These are phyloP conservation scores for Bubo blakistoni DNA, from an alignment of 2,113 vertebrate species.

Conservation along the genomic window DNA sequence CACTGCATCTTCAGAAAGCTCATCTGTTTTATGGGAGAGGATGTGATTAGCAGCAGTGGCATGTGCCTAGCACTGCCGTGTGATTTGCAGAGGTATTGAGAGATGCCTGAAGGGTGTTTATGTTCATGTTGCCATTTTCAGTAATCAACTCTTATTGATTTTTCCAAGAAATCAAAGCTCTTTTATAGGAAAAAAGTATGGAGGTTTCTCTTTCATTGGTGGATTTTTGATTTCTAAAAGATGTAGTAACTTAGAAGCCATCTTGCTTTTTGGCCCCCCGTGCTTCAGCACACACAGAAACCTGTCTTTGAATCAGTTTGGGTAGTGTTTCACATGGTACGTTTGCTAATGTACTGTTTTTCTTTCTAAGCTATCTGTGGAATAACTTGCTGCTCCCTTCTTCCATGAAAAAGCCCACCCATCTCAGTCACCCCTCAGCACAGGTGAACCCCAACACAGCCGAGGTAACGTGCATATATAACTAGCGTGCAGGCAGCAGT, in stretches of 20 bases:
- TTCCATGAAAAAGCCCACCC: background rate
- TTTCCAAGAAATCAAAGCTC: conserved; percentile 9
- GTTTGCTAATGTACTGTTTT: background rate
- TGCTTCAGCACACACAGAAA: background rate
- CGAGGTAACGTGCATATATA: rapidly evolving
- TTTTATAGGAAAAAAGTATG: background rate
- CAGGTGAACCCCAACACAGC: background rate
- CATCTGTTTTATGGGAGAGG: background rate
- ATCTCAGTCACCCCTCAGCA: background rate
- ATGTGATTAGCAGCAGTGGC: background rate
- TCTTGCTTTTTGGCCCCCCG: background rate
- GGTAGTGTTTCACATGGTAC: background rate
- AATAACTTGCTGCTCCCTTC: background rate
- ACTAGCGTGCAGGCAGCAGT: background rate
- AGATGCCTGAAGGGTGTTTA: conserved; percentile 24
- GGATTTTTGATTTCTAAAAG: background rate
- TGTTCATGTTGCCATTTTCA: conserved; percentile 14
- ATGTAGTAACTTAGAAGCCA: background rate
- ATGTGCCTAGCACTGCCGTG: background rate
- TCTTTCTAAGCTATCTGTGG: background rate
- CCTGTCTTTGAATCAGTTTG: background rate
- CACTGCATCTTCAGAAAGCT: background rate
- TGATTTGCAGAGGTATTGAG: background rate
- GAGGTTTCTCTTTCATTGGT: background rate
- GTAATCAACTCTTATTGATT: conserved; percentile 35